Conservation (phyloP, 92 coral and sea anemone species). For the Actinernus sp. region DNA sequence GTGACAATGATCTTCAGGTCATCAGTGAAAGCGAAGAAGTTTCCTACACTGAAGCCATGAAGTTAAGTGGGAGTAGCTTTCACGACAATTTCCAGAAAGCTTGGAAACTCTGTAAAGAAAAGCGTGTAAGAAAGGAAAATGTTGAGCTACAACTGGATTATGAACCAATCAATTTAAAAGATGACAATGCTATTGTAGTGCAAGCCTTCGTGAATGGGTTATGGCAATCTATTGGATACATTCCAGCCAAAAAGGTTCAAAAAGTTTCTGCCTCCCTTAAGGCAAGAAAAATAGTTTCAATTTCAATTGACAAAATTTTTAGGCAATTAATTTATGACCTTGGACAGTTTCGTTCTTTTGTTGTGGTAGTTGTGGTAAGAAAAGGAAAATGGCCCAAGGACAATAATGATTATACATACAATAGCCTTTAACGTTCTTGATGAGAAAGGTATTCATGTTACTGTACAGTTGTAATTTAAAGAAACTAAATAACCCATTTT, state of each 20-base stretch:
- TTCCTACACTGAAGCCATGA: not conserved
- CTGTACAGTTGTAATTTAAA: too few relatives aligned
- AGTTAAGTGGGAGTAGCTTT: slow-evolving; percentile 8
- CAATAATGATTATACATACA: slow-evolving; percentile 25
- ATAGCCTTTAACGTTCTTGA: slow-evolving; percentile 6
- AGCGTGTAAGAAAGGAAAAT: not conserved
- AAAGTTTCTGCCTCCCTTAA: slow-evolving; percentile 22
- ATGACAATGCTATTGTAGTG: slow-evolving; percentile 54
- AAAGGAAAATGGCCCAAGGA: slow-evolving; percentile 31
- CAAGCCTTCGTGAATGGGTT: not conserved
- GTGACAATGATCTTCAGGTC: not conserved
- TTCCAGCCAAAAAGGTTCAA: slow-evolving; percentile 35
- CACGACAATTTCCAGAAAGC: slow-evolving; percentile 25
- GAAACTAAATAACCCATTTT: too few relatives aligned
- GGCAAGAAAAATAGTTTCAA: not conserved
- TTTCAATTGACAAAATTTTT: slow-evolving; percentile 4
- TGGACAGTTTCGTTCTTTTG: slow-evolving; percentile 28
- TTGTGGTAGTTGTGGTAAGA: slow-evolving; percentile 29
- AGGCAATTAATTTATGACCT: slow-evolving; percentile 22
- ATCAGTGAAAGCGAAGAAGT: not conserved
- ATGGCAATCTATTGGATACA: slow-evolving; percentile 35
- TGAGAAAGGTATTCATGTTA: too few relatives aligned
- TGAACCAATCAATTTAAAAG: slow-evolving; percentile 22
- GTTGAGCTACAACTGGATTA: not conserved
- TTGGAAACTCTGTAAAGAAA: not conserved